Percentiles rank a stretch among this genome's conserved stretches.
phyloP scores from a whole-genome alignment of 2,888 invertebrate genomes.

The Julus scanicus region DNA sequence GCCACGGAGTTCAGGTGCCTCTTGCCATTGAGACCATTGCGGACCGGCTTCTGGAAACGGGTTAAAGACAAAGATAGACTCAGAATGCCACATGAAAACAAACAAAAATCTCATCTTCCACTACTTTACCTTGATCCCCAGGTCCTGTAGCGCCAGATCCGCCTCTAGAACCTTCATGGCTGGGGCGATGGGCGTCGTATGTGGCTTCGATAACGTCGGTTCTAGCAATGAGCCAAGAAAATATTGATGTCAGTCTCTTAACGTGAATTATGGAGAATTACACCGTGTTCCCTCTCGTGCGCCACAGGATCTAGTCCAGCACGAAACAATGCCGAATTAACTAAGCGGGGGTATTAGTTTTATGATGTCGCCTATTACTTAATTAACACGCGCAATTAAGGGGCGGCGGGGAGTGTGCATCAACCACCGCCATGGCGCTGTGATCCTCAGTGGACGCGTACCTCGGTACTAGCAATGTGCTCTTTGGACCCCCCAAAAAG shows the following conservation, averaged over 20 bases:
- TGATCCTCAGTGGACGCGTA: not conserved
- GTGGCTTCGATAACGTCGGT: not conserved
- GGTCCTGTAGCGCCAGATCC: not conserved
- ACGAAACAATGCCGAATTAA: not conserved
- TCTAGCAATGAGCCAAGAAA: not conserved
- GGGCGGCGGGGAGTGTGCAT: not conserved
- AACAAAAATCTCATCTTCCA: not conserved
- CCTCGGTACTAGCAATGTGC: not conserved
- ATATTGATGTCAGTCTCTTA: not conserved
- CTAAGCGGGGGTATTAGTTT: not conserved
- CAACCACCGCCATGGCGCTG: not conserved
- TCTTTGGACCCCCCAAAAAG: no score
- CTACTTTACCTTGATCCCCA: not conserved
- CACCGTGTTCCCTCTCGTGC: no score
- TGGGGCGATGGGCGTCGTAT: not conserved
- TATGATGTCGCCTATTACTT: not conserved
- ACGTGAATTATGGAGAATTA: no score
- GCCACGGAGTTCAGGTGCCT: not conserved
- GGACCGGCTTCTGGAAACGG: not conserved
- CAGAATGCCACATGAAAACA: no score
- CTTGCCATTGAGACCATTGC: not conserved
- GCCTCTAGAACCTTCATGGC: constrained; percentile 20
- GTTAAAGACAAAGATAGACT: no score
- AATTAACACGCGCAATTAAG: not conserved
- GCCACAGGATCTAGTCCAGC: no score